Base-by-base conservation (phyloP, 2,797 vertebrate genomes). In the Anas bernieri region DNA sequence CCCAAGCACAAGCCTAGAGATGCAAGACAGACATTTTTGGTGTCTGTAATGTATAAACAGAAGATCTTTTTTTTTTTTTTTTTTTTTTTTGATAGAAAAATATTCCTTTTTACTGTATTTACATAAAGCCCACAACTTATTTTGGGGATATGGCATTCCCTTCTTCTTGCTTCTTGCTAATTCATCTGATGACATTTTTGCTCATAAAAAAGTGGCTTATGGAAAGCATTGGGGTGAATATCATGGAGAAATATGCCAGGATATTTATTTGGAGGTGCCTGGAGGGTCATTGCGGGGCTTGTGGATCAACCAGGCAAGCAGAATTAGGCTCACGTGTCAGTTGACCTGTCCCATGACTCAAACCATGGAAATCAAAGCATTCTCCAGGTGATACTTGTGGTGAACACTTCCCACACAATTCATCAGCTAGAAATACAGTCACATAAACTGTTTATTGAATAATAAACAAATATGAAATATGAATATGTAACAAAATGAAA, bases 301-400 rank as follows among this genome's bases (percentile, higher is more conserved):
- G 61, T 56, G 92, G 90, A 82, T 96, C 87, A 94, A 55, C 50
- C 84, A 92, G 30, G n/a, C 46, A 17, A 92, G 75, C 50, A 75
- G 83, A 82, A 83, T 90, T 70, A 84, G 75, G 93, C 88, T 91
- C 56, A n/a, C 23, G 45, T 80, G 67, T 74, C 61, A 31, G 67
- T 4, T 93, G 90, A 90, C 75, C 87, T 74, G 74, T 70, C 67
- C 85, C 86, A 88, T 56, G 70, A 56, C 81, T 54, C 52, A 31
- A 90, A 17, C 68, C 61, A 17, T 0, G 21, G 66, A 75, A 90
- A 79, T 59, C 22, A 43, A 93, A 92, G 54, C 41, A 4, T 94
- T 74, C 90, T 85, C 94, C 72, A 74, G 83, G 78, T 86, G 73
- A 58, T 64, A 82, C 45, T 58, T 80, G 31, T 26, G 30, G 41